Conservation (phyloP, 2,888 invertebrate species). For the Spatulosminthurus flaviceps region DNA sequence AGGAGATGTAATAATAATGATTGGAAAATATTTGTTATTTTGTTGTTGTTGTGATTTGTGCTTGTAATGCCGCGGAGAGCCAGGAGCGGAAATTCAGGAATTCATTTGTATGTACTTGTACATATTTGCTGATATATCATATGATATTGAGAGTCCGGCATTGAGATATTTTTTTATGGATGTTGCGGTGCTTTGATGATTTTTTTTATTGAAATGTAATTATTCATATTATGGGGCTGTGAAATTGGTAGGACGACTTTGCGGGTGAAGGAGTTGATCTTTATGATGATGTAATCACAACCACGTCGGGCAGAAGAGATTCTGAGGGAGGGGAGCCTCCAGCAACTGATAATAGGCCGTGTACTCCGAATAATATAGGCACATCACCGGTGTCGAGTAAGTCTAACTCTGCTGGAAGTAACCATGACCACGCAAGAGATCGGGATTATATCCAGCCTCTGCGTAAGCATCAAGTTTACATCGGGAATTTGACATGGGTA, state of each 20-base stretch:
- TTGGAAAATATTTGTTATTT: too few relatives aligned
- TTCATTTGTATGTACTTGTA: too few relatives aligned
- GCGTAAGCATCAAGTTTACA: conserved; percentile 89
- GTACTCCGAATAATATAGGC: conserved; percentile 45
- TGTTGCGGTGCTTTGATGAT: too few relatives aligned
- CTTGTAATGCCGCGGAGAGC: too few relatives aligned
- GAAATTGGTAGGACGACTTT: conserved; percentile 75
- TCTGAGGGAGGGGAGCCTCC: conserved; percentile 63
- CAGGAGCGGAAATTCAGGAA: too few relatives aligned
- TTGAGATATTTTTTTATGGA: too few relatives aligned
- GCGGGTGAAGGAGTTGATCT: conserved; percentile 89
- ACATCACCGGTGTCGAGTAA: conserved; percentile 45
- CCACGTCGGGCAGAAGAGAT: conserved; percentile 71
- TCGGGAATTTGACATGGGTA: conserved; percentile 99
- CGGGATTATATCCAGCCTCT: conserved; percentile 75
- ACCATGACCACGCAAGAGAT: conserved; percentile 30
- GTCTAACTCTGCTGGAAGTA: conserved; percentile 35
- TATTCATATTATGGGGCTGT: background rate
- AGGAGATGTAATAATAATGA: too few relatives aligned
- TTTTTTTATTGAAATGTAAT: too few relatives aligned
- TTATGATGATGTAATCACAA: conserved; percentile 93
- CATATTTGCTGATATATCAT: too few relatives aligned
- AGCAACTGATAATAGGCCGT: conserved; percentile 50
- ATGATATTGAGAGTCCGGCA: too few relatives aligned
- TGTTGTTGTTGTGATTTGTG: too few relatives aligned